Base-by-base conservation (phyloP, 1,140 invertebrate species). In the Pinna nobilis region DNA sequence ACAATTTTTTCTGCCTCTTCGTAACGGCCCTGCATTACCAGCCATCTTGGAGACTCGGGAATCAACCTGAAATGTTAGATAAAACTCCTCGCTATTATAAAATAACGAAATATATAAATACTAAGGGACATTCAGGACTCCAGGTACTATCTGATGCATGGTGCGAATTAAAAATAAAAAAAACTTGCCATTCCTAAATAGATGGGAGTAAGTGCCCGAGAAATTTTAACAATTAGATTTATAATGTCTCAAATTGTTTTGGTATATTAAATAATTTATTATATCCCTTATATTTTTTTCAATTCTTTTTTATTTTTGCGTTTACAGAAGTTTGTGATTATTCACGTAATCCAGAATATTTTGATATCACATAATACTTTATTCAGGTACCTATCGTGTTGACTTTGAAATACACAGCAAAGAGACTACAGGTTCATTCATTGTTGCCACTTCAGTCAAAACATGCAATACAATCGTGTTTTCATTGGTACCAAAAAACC, bases 1-100 rank as follows among this genome's bases (percentile, higher is more conserved):
- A 84, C 55, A 15, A 86, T 80, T 25, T 50, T 61, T 30, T 71
- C 60, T 5, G 84, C 84, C 64, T 86, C 83, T 18, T 83, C 74
- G 35, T 76, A 63, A 39, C 76, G 64, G 6, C 79, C 68, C 30
- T 70, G 65, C 3, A 64, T 77, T 2, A 84, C 37, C 2, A 86
- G 60, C 84, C 84, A 86, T 18, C 84, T 72, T 15, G 84, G 80
- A 2, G 83, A 84, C 44, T 86, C 84, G 13, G 82, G 80, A 11
- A 85, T 64, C 23, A 84, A 41, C 59, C 84, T 85, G 59, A 6
- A 68, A 65, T n/a, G 3, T 35, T 55, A 53, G 2, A 61, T 15
- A 39, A 30, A 64, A 7, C 9, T 39, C 2, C 28, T 51, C 18
- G 53, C 18, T 35, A 3, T 3, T 33, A 4, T 28, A 0, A 15